Conservation (phyloP, 2,113 vertebrate species). For the Helogale parvula region DNA sequence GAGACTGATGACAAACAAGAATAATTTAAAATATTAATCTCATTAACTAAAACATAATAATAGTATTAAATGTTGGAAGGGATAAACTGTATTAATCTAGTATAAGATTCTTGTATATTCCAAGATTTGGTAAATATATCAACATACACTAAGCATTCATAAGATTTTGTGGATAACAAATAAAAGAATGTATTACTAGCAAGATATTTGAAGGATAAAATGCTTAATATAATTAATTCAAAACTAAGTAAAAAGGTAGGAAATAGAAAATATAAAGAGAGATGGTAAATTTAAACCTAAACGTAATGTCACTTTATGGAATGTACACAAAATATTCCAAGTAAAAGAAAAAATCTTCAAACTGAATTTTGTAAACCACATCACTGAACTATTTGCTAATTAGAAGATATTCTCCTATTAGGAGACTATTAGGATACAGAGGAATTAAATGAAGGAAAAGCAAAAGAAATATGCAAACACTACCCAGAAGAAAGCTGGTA, state of each 20-base stretch:
- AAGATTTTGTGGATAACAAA: neutral
- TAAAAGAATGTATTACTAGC: neutral
- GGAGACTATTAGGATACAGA: neutral
- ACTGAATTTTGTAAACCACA: neutral
- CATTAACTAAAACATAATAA: neutral
- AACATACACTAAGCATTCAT: neutral
- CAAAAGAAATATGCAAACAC: neutral
- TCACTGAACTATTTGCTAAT: neutral
- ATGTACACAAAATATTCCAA: neutral
- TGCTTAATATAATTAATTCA: neutral
- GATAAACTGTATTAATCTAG: neutral
- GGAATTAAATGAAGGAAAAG: neutral
- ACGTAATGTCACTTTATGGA: neutral
- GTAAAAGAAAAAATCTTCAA: neutral
- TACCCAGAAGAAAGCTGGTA: neutral
- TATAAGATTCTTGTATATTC: neutral
- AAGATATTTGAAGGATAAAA: neutral
- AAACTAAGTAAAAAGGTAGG: neutral
- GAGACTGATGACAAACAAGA: neutral
- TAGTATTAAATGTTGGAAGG: neutral
- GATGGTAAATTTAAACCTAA: neutral
- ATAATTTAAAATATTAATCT: constrained; percentile 28
- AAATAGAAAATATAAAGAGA: neutral
- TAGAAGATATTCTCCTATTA: neutral
- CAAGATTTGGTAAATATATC: neutral